Percentiles rank a stretch among this genome's conserved stretches.
These are phyloP conservation scores for Okapia johnstoni DNA, from an alignment of 2,113 vertebrate species.

Conservation along the genomic window DNA sequence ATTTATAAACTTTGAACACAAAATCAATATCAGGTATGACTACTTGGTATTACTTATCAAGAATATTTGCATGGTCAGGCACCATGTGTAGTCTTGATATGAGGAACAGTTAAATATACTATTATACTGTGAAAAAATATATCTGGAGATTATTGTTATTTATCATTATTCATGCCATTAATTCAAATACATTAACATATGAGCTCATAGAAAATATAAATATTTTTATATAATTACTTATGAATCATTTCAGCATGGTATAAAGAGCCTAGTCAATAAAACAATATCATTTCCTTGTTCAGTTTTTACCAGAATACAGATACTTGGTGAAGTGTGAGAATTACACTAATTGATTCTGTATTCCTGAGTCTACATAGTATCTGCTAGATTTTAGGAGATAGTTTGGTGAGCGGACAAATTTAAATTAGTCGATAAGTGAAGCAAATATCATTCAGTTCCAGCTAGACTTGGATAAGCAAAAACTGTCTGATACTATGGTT, in stretches of 20 bases:
- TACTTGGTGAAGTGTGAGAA: not conserved
- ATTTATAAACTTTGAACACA: not conserved
- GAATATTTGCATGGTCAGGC: not conserved
- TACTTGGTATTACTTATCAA: not conserved
- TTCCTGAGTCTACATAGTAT: not conserved
- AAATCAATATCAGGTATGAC: not conserved
- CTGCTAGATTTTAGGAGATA: not conserved
- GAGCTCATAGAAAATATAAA: not conserved
- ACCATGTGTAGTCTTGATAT: not conserved
- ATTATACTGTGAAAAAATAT: not conserved
- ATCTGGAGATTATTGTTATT: not conserved
- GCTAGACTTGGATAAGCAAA: not conserved
- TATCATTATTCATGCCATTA: not conserved
- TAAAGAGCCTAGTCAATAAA: not conserved
- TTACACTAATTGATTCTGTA: not conserved
- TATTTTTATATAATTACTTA: not conserved
- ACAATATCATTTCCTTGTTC: not conserved
- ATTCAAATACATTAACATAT: not conserved
- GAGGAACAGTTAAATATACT: not conserved
- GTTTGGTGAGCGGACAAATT: not conserved
- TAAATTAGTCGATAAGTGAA: not conserved
- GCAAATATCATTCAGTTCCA: not conserved
- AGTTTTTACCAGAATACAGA: not conserved
- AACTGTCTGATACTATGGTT: not conserved
- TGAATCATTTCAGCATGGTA: not conserved